Evolutionary conservation across 2,888 invertebrate species (phyloP).

Genomic region (Cephus pulcher): DNA sequence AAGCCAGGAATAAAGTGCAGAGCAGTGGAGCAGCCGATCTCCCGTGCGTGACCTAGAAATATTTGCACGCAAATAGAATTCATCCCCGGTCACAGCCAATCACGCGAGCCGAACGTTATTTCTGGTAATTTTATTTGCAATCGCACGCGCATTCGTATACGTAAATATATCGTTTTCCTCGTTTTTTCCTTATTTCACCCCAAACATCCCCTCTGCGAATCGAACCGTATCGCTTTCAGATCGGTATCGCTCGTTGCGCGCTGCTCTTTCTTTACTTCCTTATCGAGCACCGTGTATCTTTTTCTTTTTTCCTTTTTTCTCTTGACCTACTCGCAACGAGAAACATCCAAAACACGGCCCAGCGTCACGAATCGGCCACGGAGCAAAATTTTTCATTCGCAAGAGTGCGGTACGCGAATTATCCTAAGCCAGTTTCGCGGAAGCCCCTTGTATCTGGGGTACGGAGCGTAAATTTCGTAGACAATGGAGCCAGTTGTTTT

Average conservation of each 20-base stretch:
- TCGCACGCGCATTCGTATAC: not conserved
- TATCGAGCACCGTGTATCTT: not conserved
- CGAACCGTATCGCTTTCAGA: not conserved
- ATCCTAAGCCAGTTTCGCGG: not conserved
- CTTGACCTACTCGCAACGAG: not conserved
- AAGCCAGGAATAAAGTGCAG: not conserved
- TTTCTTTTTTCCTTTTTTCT: not conserved
- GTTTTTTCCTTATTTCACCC: not conserved
- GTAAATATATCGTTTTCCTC: not conserved
- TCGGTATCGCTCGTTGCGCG: not conserved
- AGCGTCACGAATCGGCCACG: not conserved
- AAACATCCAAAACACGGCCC: not conserved
- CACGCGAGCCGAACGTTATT: not conserved
- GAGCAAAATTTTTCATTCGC: not conserved
- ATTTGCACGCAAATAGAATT: not conserved
- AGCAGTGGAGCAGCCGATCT: not conserved
- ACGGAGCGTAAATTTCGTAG: not conserved
- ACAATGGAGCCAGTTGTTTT: not conserved
- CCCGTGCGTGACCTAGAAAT: not conserved
- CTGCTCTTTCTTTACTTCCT: not conserved
- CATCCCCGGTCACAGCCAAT: not conserved
- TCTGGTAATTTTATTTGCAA: not conserved
- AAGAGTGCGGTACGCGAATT: not conserved
- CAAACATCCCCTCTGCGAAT: not conserved
- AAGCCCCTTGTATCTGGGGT: not conserved